These are phyloP conservation scores for Glaucopsyche alexis DNA, from an alignment of 2,888 invertebrate genomes.

Conservation along the genomic window DNA sequence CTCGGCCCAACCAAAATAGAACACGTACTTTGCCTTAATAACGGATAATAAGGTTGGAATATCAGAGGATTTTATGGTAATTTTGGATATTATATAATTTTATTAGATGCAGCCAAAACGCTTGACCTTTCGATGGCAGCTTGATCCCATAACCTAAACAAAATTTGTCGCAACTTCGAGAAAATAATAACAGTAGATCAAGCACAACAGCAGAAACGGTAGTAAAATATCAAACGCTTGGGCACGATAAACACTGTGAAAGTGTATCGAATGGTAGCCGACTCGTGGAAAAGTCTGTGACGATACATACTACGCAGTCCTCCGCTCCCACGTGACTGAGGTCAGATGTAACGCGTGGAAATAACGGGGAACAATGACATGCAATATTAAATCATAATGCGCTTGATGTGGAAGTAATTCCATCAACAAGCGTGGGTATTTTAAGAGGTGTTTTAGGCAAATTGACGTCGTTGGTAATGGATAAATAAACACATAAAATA, in stretches of 20 bases:
- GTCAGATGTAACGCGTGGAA: slow-evolving; percentile 45
- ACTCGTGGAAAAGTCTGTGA: slow-evolving; percentile 48
- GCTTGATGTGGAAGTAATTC: neutral
- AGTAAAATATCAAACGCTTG: slow-evolving; percentile 1
- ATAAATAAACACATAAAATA: slow-evolving; percentile 2
- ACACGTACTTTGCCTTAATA: slow-evolving; percentile 34
- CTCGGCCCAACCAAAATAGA: slow-evolving; percentile 42
- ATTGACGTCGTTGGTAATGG: neutral
- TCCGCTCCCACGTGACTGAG: slow-evolving; percentile 53
- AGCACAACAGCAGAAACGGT: slow-evolving; percentile 2
- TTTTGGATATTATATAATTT: slow-evolving; percentile 8
- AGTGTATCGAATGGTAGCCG: slow-evolving; percentile 19
- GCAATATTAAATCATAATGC: neutral
- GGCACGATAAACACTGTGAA: slow-evolving; percentile 8
- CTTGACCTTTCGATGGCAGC: neutral
- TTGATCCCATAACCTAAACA: neutral
- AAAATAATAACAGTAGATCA: neutral
- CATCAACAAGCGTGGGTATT: neutral
- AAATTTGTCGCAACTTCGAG: neutral
- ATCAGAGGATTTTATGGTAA: slow-evolving; percentile 1
- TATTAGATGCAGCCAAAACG: neutral
- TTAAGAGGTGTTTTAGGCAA: neutral
- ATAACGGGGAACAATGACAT: slow-evolving; percentile 30
- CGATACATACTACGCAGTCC: slow-evolving; percentile 51
- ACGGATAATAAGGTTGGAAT: slow-evolving; percentile 22